Evolutionary conservation across 2,113 vertebrate genomes (phyloP).

Genomic region (Bujurquina vittata): DNA sequence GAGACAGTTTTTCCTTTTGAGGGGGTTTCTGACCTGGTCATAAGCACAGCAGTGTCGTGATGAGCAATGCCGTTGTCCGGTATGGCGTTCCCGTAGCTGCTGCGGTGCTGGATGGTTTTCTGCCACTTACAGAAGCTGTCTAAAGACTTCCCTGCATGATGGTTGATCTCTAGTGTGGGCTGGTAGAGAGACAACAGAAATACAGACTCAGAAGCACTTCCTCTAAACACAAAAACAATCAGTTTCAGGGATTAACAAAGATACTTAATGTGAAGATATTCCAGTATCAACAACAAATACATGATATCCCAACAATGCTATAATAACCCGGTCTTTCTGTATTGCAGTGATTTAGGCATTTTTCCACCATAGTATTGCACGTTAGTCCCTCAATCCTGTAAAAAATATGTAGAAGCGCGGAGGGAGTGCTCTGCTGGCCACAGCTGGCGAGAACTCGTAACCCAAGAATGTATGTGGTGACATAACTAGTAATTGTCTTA

Average conservation of each 20-base stretch:
- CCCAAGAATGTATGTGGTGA: constrained; percentile 77
- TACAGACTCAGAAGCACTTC: neutral
- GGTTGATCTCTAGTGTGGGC: constrained; percentile 96
- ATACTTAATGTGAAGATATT: neutral
- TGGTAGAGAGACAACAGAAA: constrained; percentile 64
- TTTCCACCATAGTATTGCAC: constrained; percentile 18
- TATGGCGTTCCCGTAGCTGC: constrained; percentile 93
- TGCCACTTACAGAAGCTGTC: constrained; percentile 99
- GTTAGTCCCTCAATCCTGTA: constrained; percentile 23
- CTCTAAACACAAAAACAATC: neutral
- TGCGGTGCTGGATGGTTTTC: constrained; percentile 94
- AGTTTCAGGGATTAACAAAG: neutral
- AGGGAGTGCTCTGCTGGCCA: constrained; percentile 63
- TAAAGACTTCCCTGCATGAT: constrained; percentile 95
- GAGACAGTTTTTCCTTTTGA: neutral
- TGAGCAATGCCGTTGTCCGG: constrained; percentile 96
- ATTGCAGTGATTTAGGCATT: constrained; percentile 28
- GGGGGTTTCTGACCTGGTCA: constrained; percentile 87
- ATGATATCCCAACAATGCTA: neutral
- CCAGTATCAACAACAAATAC: constrained; percentile 6
- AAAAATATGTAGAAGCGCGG: constrained; percentile 35
- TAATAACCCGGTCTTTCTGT: constrained; percentile 21
- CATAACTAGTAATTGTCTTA: constrained; percentile 80
- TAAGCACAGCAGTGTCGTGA: constrained; percentile 95
- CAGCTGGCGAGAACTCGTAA: constrained; percentile 76